A percentile compares a stretch with the other conserved stretches of the same genome.
phyloP scores from a whole-genome alignment of 2,888 invertebrate species.

The Carcina quercana region DNA sequence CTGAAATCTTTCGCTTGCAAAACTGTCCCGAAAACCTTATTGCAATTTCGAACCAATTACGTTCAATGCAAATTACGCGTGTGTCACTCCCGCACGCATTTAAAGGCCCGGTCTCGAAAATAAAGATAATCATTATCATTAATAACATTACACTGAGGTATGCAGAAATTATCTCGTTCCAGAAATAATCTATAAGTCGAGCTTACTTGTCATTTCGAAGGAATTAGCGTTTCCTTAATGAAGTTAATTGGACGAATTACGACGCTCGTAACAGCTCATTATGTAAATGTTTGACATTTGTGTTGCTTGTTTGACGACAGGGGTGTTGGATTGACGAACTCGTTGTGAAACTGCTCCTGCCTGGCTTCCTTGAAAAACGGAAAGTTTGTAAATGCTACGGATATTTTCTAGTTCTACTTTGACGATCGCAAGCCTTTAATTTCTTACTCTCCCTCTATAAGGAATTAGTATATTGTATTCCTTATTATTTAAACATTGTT shows the following conservation, averaged over 20 bases:
- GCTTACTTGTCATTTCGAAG: conserved; percentile 57
- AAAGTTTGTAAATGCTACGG: too few species aligned
- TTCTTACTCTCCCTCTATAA: too few species aligned
- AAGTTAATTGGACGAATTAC: conserved; percentile 49
- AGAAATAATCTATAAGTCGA: conserved; percentile 32
- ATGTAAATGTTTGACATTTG: background rate
- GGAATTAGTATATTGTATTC: too few species aligned
- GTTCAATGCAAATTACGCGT: conserved; percentile 29
- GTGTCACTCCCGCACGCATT: conserved; percentile 21
- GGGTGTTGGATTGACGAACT: too few species aligned
- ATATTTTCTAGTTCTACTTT: too few species aligned
- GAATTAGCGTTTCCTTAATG: conserved; percentile 48
- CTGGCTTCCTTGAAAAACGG: too few species aligned
- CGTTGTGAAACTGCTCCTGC: too few species aligned
- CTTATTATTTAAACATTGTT: too few species aligned
- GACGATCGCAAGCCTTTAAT: too few species aligned
- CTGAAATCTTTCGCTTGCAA: too few species aligned
- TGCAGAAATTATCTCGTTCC: conserved; percentile 50
- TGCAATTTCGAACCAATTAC: conserved; percentile 35
- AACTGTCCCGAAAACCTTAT: conserved; percentile 18
- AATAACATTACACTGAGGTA: conserved; percentile 42
- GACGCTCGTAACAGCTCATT: conserved; percentile 27
- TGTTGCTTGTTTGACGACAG: background rate
- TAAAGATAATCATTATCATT: conserved; percentile 45
- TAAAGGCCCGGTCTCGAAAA: conserved; percentile 32